These are phyloP conservation scores for Lynx canadensis DNA, from an alignment of 2,113 vertebrate species.

Conservation along the genomic window DNA sequence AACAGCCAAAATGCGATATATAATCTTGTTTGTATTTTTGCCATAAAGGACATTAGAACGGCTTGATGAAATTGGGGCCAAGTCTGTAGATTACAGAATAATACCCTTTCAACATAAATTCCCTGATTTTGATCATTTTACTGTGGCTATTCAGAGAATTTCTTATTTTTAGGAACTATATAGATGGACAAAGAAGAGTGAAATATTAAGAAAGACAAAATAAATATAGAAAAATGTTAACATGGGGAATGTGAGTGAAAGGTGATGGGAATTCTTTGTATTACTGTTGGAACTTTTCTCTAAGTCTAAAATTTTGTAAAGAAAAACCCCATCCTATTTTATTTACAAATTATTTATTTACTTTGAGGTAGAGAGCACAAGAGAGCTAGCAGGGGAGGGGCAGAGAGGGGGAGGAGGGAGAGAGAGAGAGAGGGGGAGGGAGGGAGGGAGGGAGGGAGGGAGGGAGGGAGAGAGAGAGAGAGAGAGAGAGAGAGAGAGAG, in stretches of 20 bases:
- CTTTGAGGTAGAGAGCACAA: neutral
- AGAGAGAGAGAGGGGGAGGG: neutral
- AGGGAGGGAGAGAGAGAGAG: neutral
- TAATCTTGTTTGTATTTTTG: slow-evolving; percentile 45
- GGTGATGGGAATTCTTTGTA: neutral
- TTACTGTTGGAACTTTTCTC: neutral
- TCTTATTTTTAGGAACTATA: slow-evolving; percentile 26
- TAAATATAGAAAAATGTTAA: slow-evolving; percentile 5
- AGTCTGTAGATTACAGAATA: neutral
- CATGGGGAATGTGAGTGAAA: neutral
- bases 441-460: neutral
- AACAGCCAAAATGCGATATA: neutral
- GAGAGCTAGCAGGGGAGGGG: too few species aligned
- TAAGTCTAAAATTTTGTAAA: slow-evolving; percentile 37
- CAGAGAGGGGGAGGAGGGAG: neutral
- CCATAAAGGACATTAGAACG: neutral
- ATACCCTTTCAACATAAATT: slow-evolving; percentile 22
- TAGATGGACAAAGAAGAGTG: neutral
- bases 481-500: neutral
- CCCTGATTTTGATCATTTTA: neutral
- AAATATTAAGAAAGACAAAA: neutral
- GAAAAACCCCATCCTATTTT: neutral
- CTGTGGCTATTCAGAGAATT: neutral
- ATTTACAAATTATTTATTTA: neutral
- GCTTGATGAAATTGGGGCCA: neutral